Percentiles rank a stretch among this genome's conserved stretches.
Conservation (phyloP, 1,140 invertebrate species). For the Trichonephila clavata region DNA sequence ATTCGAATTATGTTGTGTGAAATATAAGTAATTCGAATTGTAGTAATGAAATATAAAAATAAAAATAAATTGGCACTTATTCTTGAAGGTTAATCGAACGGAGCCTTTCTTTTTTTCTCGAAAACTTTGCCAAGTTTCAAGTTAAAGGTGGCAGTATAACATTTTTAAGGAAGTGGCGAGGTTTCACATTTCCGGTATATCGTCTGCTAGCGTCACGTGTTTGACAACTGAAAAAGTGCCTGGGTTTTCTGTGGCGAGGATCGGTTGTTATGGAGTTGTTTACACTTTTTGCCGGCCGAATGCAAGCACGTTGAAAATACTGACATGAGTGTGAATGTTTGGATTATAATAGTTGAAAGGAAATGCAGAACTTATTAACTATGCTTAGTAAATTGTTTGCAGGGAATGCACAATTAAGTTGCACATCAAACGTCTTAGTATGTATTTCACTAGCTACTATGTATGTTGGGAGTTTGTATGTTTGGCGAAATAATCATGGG, state of each 20-base stretch:
- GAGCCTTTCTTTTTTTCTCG: not conserved
- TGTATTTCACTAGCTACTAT: constrained; percentile 87
- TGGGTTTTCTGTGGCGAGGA: not conserved
- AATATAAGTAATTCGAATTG: not conserved
- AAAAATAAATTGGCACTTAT: not conserved
- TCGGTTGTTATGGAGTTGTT: constrained; percentile 65
- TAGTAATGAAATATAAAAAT: not conserved
- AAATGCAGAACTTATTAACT: not conserved
- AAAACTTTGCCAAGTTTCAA: constrained; percentile 1
- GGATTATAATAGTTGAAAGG: not conserved
- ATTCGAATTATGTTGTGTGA: not conserved
- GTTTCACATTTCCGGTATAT: constrained; percentile 8
- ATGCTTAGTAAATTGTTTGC: constrained; percentile 44
- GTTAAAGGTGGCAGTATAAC: not conserved
- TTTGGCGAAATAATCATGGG: constrained; percentile 87
- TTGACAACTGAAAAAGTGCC: constrained; percentile 13
- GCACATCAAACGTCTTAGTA: constrained; percentile 80
- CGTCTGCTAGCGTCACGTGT: constrained; percentile 4
- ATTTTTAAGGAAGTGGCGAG: not conserved
- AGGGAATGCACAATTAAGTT: constrained; percentile 40
- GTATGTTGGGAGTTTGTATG: constrained; percentile 91
- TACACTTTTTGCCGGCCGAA: constrained; percentile 26
- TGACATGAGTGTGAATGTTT: constrained; percentile 26
- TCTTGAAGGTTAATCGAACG: not conserved
- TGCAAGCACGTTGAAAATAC: constrained; percentile 7